Base-by-base conservation (phyloP, 1,140 invertebrate genomes). In the Pteromalus puparum region DNA sequence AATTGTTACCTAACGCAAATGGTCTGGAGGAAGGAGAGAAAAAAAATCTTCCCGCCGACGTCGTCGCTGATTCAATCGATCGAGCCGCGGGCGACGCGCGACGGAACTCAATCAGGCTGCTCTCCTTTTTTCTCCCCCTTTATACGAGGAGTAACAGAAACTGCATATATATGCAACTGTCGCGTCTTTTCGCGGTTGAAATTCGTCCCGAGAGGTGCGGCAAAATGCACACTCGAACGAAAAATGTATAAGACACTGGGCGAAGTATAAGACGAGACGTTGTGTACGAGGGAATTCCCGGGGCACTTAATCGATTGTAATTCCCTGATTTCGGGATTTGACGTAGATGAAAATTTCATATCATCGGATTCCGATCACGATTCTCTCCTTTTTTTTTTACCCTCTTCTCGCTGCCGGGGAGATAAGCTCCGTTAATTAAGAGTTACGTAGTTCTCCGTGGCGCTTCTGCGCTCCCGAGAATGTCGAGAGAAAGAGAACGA, bases 261-360 rank as follows among this genome's bases (percentile, higher is more conserved):
- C n/a, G n/a, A n/a, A n/a, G n/a, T n/a, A n/a, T n/a, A n/a, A n/a
- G n/a, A n/a, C 30, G 30, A 34, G 0, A 5, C 30, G 30, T 6
- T 34, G 30, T 34, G 30, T 34, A 34, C 30, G 3, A 34, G 30
- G 4, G 30, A 34, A 34, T 34, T 34, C 30, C 30, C 30, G 30
- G 30, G 30, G 3, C 6, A 34, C 30, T 34, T 34, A 34, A 34
- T 82, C 68, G 72, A 82, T 76, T 82, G 61, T 76, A 82, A 82
- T 82, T 76, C 28, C 34, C 73, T 82, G 81, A 82, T 82, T 82
- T 76, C 48, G 21, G 72, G 68, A 76, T 76, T 82, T 46, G 6
- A n/a, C 21, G 18, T 48, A 18, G 10, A 48, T 34, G 73, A 68
- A 65, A 67, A 42, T 82, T 76, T 81, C 18, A 48, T 61, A 73